Percentiles rank a stretch among this genome's conserved stretches.
phyloP scores from a whole-genome alignment of 2,888 invertebrate species.

The Exocentrus adspersus region DNA sequence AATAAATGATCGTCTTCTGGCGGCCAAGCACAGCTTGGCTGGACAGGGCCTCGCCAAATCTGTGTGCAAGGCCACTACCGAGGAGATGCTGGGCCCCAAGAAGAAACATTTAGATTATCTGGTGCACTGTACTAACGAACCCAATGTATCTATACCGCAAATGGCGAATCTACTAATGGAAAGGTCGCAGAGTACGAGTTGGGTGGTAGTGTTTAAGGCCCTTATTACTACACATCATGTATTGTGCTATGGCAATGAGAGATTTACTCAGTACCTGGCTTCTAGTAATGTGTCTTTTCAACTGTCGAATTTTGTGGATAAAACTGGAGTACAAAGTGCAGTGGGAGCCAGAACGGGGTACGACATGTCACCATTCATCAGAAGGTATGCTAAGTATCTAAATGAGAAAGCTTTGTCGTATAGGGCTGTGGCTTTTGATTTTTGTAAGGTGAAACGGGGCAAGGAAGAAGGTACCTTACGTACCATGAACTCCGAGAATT shows the following conservation, averaged over 20 bases:
- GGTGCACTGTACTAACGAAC: constrained; percentile 99
- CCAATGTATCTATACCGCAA: constrained; percentile 99
- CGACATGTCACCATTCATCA: constrained; percentile 99
- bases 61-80: constrained; percentile 99
- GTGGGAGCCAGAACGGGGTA: constrained; percentile 79
- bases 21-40: constrained; percentile 98
- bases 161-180: constrained; percentile 98
- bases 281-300: constrained; percentile 99
- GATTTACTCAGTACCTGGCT: constrained; percentile 99
- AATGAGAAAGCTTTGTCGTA: constrained; percentile 99
- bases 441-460: constrained; percentile 99
- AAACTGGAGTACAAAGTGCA: constrained; percentile 95
- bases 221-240: constrained; percentile 99
- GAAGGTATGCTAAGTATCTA: constrained; percentile 98
- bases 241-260: constrained; percentile 99
- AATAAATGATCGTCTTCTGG: constrained; percentile 96
- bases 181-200: constrained; percentile 96
- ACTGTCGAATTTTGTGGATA: constrained; percentile 97
- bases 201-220: constrained; percentile 99
- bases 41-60: constrained; percentile 99
- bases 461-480: constrained; percentile 98
- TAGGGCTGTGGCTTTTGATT: constrained; percentile 98
- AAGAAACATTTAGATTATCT: constrained; percentile 99
- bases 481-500: constrained; percentile 97
- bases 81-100: constrained; percentile 99